Percentiles rank a stretch among this genome's conserved stretches.
Conservation (phyloP, 1,140 invertebrate species). For the Drosophila auraria region DNA sequence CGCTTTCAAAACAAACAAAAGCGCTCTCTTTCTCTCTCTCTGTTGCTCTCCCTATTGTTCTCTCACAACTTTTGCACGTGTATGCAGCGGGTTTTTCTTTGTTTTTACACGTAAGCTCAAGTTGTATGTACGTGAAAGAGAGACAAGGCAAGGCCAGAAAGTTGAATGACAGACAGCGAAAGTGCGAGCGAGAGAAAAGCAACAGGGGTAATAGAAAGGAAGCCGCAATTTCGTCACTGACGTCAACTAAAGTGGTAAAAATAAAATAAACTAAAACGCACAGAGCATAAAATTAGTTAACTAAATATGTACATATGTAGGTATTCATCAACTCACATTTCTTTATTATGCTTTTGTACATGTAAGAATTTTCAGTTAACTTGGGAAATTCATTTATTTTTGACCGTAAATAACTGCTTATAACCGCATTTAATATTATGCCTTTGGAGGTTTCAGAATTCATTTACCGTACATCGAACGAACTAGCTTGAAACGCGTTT, state of each 20-base stretch:
- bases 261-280: slow-evolving; percentile 11
- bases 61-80: slow-evolving; percentile 40
- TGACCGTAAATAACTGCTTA: neutral
- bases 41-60: neutral
- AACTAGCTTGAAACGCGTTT: neutral
- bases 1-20: slow-evolving; percentile 50
- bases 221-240: slow-evolving; percentile 35
- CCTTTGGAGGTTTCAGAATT: neutral
- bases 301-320: neutral
- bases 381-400: neutral
- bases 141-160: slow-evolving; percentile 14
- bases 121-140: slow-evolving; percentile 13
- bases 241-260: slow-evolving; percentile 25
- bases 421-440: neutral
- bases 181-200: slow-evolving; percentile 13
- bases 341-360: neutral
- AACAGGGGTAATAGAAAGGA: slow-evolving; percentile 15
- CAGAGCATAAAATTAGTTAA: neutral
- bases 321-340: slow-evolving; percentile 3
- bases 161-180: slow-evolving; percentile 1
- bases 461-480: neutral
- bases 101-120: slow-evolving; percentile 37
- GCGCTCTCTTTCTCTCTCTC: slow-evolving; percentile 9
- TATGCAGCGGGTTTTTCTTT: slow-evolving; percentile 32
- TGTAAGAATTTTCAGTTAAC: neutral